Evolutionary conservation across 2,888 invertebrate species (phyloP).

Genomic region (Caenorhabditis macrosperma): DNA sequence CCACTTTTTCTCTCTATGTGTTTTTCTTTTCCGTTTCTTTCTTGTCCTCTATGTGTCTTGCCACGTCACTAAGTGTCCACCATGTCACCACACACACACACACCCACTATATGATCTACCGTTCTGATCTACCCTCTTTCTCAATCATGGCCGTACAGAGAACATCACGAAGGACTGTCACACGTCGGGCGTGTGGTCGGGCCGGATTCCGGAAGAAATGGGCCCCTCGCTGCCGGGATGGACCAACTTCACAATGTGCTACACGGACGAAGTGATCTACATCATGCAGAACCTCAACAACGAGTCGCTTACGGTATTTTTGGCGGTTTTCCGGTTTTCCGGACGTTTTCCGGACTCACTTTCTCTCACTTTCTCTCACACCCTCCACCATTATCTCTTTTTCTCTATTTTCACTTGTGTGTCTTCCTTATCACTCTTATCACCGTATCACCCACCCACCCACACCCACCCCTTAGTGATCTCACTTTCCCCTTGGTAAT

Average conservation of each 20-base stretch:
- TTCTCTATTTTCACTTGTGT: constrained; percentile 31
- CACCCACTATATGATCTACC: constrained; percentile 2
- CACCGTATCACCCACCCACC: constrained; percentile 7
- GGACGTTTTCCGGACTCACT: not conserved
- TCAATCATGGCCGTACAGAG: constrained; percentile 54
- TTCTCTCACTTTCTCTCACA: constrained; percentile 9
- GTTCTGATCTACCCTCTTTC: too few species aligned
- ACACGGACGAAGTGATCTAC: constrained; percentile 76
- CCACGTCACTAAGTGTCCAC: too few species aligned
- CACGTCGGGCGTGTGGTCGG: constrained; percentile 76
- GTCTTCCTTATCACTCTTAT: not conserved
- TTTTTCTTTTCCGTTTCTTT: constrained; percentile 19
- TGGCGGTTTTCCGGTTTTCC: not conserved
- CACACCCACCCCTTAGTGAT: constrained; percentile 11
- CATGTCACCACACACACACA: constrained; percentile 24
- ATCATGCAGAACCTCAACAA: constrained; percentile 78
- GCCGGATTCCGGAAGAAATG: constrained; percentile 67
- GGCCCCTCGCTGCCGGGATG: constrained; percentile 73
- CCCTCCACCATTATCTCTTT: too few species aligned
- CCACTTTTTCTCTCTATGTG: constrained; percentile 33
- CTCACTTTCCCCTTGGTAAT: not conserved
- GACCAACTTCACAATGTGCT: constrained; percentile 80
- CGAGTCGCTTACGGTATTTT: constrained; percentile 74
- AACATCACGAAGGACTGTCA: constrained; percentile 78
- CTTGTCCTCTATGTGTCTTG: constrained; percentile 26